Evolutionary conservation across 2,888 invertebrate genomes (phyloP), one percentile per base, ranked within the genome.

Genomic region (Spodoptera picta): DNA sequence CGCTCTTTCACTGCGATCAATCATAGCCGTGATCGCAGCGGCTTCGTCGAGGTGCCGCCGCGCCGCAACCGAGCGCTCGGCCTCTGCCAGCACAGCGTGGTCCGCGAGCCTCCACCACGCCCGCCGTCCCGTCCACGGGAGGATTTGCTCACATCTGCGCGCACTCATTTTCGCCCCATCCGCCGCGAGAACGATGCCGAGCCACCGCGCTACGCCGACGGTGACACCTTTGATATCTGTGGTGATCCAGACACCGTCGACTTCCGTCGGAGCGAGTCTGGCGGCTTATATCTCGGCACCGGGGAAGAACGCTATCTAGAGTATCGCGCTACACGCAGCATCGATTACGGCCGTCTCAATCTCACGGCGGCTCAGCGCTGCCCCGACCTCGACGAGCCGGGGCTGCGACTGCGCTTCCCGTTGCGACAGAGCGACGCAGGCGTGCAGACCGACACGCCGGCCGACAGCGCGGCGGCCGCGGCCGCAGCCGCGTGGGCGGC

Each of bases 151-250:
- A 97, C 97, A 19, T 97, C 98, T 7, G 95, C 96, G 72, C 96
- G 96, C 73, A 98, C 98, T 64, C 98, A 98, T 92, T 98, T 98
- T 93, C 96, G 96, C 75, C 98, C 98, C 14, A 98, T 98, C 79
- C 95, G 96, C 79, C 95, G 95, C 80, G 95, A 95, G 73, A 77
- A 86, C 52, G 89, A 88, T 46, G 87, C 89, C 54, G 89, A 87
- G 67, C 79, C 77, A 60, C 66, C 87, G 84, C 89, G 90, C 56
- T 95, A 95, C 87, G 96, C 95, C 41, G 97, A 97, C 89, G 97
- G 97, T 54, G 96, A 96, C 78, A 96, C 96, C 14, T 97, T 97
- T 90, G 95, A 96, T 74, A 96, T 97, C 77, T 90, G 93, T 78
- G 95, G 94, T 81, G 95, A 95, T 77, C 91, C 96, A 79, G 97